Percentiles rank a stretch among this genome's conserved stretches.
These are phyloP conservation scores for Eristalis arbustorum DNA, from an alignment of 2,888 invertebrate genomes.

Conservation along the genomic window DNA sequence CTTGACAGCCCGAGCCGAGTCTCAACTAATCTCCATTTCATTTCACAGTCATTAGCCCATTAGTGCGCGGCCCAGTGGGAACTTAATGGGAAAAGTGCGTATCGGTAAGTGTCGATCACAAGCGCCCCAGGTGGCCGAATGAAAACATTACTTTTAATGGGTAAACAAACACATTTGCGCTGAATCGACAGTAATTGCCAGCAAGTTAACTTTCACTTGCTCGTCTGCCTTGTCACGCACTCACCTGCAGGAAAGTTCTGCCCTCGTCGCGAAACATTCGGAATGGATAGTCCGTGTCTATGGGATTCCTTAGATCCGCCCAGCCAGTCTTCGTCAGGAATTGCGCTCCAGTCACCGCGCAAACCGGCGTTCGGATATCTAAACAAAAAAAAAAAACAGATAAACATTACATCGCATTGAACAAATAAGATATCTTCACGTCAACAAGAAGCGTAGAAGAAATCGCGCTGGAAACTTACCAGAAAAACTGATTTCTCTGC, in stretches of 20 bases:
- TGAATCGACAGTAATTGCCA: not conserved
- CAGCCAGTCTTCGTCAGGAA: constrained; percentile 90
- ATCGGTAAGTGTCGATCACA: not conserved
- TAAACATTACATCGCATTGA: constrained; percentile 10
- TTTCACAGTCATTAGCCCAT: not conserved
- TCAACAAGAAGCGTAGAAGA: not conserved
- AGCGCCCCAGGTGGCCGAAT: not conserved
- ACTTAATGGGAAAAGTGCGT: not conserved
- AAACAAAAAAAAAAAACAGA: constrained; percentile 36
- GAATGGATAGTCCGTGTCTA: constrained; percentile 90
- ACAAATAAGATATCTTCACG: constrained; percentile 10
- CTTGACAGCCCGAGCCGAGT: not conserved
- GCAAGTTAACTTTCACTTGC: constrained; percentile 38
- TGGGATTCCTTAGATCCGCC: constrained; percentile 88
- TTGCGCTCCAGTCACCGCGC: constrained; percentile 92
- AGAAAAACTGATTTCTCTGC: constrained; percentile 90
- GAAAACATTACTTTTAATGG: not conserved
- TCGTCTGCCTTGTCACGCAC: constrained; percentile 9
- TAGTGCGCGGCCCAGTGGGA: not conserved
- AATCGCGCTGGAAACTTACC: constrained; percentile 77
- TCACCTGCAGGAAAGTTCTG: constrained; percentile 89
- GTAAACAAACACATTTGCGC: not conserved
- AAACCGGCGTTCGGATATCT: constrained; percentile 90
- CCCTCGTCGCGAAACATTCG: constrained; percentile 90
- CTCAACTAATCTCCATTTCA: not conserved